phyloP scores from a whole-genome alignment of 2,797 vertebrate species.

The Dicrostonyx torquatus region DNA sequence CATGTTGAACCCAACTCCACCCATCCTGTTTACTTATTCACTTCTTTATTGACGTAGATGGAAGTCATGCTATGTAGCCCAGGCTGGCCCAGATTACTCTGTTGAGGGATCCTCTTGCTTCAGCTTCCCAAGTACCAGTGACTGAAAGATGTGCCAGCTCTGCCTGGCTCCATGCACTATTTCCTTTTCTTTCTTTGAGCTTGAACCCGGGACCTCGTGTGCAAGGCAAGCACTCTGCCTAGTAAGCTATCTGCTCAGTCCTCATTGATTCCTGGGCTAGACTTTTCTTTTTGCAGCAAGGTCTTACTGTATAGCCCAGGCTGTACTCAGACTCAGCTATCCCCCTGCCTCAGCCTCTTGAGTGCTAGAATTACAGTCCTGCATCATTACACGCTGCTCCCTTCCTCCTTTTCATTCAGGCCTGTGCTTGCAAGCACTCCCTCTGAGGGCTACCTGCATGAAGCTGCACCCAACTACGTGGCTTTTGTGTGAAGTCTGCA shows the following conservation, averaged over 20 bases:
- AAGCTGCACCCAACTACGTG: slow-evolving; percentile 30
- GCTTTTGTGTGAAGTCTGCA: background rate
- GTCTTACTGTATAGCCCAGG: background rate
- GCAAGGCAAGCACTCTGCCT: background rate
- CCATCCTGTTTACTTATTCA: background rate
- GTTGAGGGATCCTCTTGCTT: background rate
- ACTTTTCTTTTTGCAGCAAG: background rate
- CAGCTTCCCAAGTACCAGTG: background rate
- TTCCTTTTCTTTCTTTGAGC: background rate
- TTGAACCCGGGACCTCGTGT: background rate
- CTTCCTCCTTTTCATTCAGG: background rate
- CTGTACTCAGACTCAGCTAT: background rate
- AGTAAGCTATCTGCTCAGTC: background rate
- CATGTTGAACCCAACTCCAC: background rate
- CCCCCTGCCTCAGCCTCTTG: background rate
- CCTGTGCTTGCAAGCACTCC: background rate
- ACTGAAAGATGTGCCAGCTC: background rate
- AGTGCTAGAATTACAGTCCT: background rate
- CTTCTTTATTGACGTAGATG: background rate
- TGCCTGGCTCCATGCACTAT: background rate
- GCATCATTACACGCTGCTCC: background rate
- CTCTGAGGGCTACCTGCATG: background rate
- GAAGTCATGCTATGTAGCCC: background rate
- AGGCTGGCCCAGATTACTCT: background rate
- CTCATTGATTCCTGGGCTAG: background rate